A percentile compares a stretch with the other conserved stretches of the same genome.
These are phyloP conservation scores for Amphiura filiformis DNA, from an alignment of 35 echinoderm and acorn worm species.

Conservation along the genomic window DNA sequence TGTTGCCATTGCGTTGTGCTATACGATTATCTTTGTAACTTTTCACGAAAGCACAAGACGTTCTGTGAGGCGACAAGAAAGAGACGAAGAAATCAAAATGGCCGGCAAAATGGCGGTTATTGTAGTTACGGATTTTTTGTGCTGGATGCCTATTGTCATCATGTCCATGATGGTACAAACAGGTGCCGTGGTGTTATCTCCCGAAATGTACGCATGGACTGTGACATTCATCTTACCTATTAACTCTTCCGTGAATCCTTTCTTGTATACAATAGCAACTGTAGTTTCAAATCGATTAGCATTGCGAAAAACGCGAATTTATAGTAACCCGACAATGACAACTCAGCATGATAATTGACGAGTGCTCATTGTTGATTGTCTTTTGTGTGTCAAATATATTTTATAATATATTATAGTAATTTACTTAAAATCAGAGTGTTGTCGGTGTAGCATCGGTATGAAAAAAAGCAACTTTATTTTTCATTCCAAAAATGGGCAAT, in stretches of 20 bases:
- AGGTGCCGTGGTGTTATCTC: constrained; percentile 1
- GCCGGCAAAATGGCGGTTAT: constrained; percentile 43
- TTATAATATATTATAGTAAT: too few species aligned
- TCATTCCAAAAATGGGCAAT: too few species aligned
- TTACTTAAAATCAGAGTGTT: too few species aligned
- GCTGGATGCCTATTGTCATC: constrained; percentile 72
- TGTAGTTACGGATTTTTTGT: constrained; percentile 58
- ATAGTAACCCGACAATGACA: background rate
- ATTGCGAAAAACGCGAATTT: background rate
- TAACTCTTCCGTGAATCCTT: constrained; percentile 66
- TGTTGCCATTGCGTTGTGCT: background rate
- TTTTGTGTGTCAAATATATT: too few species aligned
- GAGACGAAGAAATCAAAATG: constrained; percentile 20
- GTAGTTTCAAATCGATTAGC: background rate
- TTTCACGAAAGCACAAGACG: background rate
- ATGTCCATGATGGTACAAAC: constrained; percentile 44
- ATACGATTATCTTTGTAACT: background rate
- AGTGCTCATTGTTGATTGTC: too few species aligned
- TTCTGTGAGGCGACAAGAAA: background rate
- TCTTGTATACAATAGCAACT: constrained; percentile 60
- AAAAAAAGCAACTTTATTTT: too few species aligned
- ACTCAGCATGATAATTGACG: background rate
- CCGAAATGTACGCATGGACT: constrained; percentile 67
- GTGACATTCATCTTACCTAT: constrained; percentile 67
- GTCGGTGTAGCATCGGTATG: too few species aligned